Base-by-base conservation (phyloP, 2,113 vertebrate species). In the Tupaia chinensis region DNA sequence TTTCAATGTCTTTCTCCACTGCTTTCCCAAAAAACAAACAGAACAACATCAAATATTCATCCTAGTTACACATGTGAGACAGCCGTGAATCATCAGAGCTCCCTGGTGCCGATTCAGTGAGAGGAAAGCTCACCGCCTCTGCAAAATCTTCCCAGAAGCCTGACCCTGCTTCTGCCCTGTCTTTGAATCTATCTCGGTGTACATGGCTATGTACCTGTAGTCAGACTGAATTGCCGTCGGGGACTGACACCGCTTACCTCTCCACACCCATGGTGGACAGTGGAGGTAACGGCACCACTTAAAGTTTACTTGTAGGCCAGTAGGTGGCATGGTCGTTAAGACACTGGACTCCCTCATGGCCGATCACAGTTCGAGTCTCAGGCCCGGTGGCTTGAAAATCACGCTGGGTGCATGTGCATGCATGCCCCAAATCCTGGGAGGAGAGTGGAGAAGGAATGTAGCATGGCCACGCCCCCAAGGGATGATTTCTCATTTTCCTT, bases 51-150 rank as follows among this genome's bases (percentile, higher is more conserved):
- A 56, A 81, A 73, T 56, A 56, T 27, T 3, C 32, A 69, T 85
- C 63, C 2, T 15, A 6, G 56, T 27, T 74, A 19, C 54, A 66
- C 77, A 22, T 72, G n/a, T 74, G 54, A 10, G 91, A 19, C 66
- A 86, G 9, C 63, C 77, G 8, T 5, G 22, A 44, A 74, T 8
- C 34, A 19, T 9, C 13, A 25, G 15, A 4, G 78, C 10, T 72
- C 93, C 89, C 54, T 76, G 61, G 60, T 69, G 56, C 23, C 89
- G 25, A n/a, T 29, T 81, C 63, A 68, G 10, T 81, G 79, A 92
- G 63, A 87, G 74, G 61, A 66, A 81, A 77, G 56, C 87, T 93
- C 76, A 87, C n/a, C 79, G 81, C n/a, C 91, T 90, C 56, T 68
- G 60, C 22, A 65, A 80, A 94, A 72, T 44, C 81, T 53, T 9